phyloP scores from a whole-genome alignment of 2,888 invertebrate species.

The Lymantria dispar region DNA sequence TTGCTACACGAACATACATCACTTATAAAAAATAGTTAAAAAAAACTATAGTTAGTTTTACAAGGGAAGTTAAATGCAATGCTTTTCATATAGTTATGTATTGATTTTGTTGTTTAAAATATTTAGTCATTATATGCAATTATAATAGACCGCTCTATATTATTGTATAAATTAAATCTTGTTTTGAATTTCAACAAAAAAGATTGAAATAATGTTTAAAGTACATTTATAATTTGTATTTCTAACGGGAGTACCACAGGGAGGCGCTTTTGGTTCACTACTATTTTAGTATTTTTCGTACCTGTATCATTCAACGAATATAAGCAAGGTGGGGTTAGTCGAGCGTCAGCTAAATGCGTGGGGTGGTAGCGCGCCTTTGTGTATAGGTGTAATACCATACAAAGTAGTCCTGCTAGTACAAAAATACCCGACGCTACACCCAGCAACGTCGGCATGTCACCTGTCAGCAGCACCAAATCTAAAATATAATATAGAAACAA shows the following conservation, averaged over 20 bases:
- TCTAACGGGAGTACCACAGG: background rate
- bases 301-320: constrained; percentile 92
- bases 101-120: too few relatives aligned
- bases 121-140: too few relatives aligned
- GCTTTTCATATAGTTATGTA: too few relatives aligned
- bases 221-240: background rate
- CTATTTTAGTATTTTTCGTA: constrained; percentile 46
- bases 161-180: too few relatives aligned
- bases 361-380: constrained; percentile 86
- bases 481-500: constrained; percentile 13
- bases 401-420: constrained; percentile 92
- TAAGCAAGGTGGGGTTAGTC: constrained; percentile 91
- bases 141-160: too few relatives aligned
- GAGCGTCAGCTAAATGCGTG: constrained; percentile 91
- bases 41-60: too few relatives aligned
- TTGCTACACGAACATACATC: too few relatives aligned
- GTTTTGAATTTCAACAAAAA: too few relatives aligned
- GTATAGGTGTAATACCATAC: constrained; percentile 94
- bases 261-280: background rate
- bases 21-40: too few relatives aligned
- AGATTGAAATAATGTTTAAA: too few relatives aligned
- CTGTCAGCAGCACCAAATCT: constrained; percentile 92
- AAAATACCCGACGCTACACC: constrained; percentile 93
- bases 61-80: too few relatives aligned
- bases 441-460: constrained; percentile 92